Conservation (phyloP, 2,113 vertebrate species). For the Hippocampus mohnikei region DNA sequence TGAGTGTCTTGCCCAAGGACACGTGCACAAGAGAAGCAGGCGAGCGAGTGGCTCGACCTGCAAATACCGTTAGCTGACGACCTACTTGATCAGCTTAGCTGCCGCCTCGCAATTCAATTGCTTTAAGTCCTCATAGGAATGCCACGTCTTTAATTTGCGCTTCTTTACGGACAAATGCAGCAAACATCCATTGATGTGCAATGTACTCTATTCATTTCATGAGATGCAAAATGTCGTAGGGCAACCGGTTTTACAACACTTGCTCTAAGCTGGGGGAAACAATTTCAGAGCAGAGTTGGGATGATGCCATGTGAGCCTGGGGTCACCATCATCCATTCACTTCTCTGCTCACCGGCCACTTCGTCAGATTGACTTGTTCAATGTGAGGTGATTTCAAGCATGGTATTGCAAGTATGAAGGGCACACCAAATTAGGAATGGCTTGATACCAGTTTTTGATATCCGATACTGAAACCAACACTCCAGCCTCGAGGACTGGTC, state of each 20-base stretch:
- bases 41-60: neutral
- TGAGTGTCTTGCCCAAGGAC: conserved; percentile 1
- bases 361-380: neutral
- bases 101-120: neutral
- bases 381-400: neutral
- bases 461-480: too few relatives aligned
- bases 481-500: too few relatives aligned
- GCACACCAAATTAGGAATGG: neutral
- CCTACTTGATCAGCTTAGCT: neutral
- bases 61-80: neutral
- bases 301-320: too few relatives aligned
- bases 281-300: too few relatives aligned
- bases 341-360: too few relatives aligned
- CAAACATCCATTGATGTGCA: neutral
- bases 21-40: neutral
- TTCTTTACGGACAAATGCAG: neutral
- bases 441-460: too few relatives aligned
- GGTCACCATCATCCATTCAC: too few relatives aligned
- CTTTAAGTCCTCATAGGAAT: neutral
- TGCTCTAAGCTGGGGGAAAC: too few relatives aligned
- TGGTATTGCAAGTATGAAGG: neutral
- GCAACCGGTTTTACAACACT: neutral
- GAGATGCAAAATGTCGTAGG: neutral
- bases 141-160: neutral
- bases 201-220: neutral